Evolutionary conservation across 2,888 invertebrate genomes (phyloP).

Genomic region (Scrobipalpa atriplicella): DNA sequence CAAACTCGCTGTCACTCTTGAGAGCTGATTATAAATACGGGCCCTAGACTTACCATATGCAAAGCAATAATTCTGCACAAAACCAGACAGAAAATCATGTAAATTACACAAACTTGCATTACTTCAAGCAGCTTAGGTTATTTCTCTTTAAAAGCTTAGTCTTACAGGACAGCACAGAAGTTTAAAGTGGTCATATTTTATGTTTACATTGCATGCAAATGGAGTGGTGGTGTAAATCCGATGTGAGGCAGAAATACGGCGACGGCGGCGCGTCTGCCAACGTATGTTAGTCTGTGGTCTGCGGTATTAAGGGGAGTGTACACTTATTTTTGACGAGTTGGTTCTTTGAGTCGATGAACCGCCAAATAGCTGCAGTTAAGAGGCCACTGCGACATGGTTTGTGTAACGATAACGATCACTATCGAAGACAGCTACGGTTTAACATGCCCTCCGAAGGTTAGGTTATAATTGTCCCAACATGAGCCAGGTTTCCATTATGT

Average conservation of each 20-base stretch:
- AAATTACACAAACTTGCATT: background rate
- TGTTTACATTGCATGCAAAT: conserved; percentile 18
- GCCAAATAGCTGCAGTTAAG: too few relatives aligned
- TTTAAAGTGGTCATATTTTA: conserved; percentile 20
- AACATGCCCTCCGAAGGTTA: too few relatives aligned
- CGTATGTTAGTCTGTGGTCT: conserved; percentile 33
- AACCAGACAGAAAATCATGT: conserved; percentile 9
- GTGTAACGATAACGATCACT: too few relatives aligned
- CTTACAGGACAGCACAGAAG: background rate
- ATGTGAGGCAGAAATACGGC: conserved; percentile 23
- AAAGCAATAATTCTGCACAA: background rate
- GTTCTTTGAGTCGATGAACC: too few relatives aligned
- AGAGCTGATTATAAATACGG: too few relatives aligned
- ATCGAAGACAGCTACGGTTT: too few relatives aligned
- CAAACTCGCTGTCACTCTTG: too few relatives aligned
- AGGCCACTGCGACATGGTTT: too few relatives aligned
- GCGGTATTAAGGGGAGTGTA: conserved; percentile 37
- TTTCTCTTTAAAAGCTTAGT: conserved; percentile 13
- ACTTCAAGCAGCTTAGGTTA: conserved; percentile 3
- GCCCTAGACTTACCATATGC: background rate
- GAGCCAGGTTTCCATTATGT: too few relatives aligned
- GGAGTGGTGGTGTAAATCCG: conserved; percentile 23
- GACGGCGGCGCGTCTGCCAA: conserved; percentile 33
- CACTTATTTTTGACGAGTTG: too few relatives aligned
- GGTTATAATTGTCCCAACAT: too few relatives aligned